Evolutionary conservation across 2,113 vertebrate genomes (phyloP).

Genomic region (Marmota monax): DNA sequence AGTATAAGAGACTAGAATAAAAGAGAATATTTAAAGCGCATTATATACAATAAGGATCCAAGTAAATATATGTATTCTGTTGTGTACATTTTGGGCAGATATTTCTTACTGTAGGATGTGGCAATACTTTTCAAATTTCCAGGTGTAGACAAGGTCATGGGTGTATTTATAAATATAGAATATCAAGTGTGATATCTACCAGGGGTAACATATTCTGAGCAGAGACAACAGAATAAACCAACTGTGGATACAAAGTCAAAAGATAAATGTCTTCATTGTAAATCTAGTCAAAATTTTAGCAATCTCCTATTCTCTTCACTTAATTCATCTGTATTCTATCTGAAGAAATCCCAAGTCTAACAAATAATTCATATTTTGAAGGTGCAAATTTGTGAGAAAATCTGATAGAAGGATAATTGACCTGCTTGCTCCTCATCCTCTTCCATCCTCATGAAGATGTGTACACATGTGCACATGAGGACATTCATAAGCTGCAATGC

Average conservation of each 20-base stretch:
- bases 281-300: not conserved
- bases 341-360: not conserved
- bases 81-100: not conserved
- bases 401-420: not conserved
- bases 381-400: not conserved
- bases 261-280: not conserved
- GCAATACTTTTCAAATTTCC: not conserved
- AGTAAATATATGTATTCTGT: no score
- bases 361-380: not conserved
- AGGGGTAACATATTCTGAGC: fast-evolving
- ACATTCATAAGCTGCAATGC: fast-evolving
- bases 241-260: not conserved
- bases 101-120: not conserved
- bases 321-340: not conserved
- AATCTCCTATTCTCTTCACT: not conserved
- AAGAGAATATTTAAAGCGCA: not conserved
- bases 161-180: not conserved
- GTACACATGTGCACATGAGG: fast-evolving
- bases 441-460: not conserved
- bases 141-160: not conserved
- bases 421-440: not conserved
- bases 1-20: not conserved
- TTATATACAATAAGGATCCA: not conserved
- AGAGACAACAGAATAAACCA: not conserved
- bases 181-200: not conserved